Percentiles rank a stretch among this genome's conserved stretches.
Conservation (phyloP, 2,797 vertebrate species). For the Coracias cyanogaster region DNA sequence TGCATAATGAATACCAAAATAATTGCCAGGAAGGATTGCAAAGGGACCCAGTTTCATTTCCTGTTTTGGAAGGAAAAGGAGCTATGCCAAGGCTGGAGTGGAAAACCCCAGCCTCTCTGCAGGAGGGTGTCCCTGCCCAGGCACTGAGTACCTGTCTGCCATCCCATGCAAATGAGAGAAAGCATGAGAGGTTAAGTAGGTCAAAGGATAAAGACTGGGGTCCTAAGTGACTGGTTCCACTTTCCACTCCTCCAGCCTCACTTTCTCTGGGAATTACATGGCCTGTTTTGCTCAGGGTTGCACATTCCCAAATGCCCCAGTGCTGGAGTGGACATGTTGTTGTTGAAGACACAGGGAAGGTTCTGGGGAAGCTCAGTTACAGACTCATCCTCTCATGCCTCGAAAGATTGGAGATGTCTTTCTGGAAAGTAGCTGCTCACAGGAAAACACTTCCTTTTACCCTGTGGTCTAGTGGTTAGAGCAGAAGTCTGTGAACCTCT, state of each 20-base stretch:
- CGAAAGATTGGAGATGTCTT: not conserved
- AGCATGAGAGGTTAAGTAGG: not conserved
- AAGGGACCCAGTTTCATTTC: slow-evolving; percentile 65
- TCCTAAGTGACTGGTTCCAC: not conserved
- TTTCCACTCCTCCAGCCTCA: not conserved
- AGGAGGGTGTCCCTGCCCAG: not conserved
- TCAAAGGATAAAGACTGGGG: not conserved
- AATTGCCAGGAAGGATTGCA: slow-evolving; percentile 67
- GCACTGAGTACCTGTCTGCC: not conserved
- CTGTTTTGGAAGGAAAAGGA: slow-evolving; percentile 39
- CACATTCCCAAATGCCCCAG: not conserved
- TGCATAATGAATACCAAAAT: slow-evolving; percentile 69
- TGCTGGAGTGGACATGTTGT: not conserved
- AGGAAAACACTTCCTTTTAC: slow-evolving; percentile 30
- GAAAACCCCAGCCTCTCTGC: not conserved
- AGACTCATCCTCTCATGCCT: not conserved
- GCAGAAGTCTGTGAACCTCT: slow-evolving; percentile 9
- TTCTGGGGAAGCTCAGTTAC: not conserved
- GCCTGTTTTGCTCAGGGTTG: not conserved
- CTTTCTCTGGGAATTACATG: not conserved
- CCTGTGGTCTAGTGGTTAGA: slow-evolving; percentile 31
- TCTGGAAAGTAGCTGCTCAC: not conserved
- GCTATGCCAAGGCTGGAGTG: not conserved
- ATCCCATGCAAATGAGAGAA: not conserved
- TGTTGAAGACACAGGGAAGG: not conserved